Evolutionary conservation across 2,113 vertebrate species (phyloP).

Genomic region (Pterocles orientalis): DNA sequence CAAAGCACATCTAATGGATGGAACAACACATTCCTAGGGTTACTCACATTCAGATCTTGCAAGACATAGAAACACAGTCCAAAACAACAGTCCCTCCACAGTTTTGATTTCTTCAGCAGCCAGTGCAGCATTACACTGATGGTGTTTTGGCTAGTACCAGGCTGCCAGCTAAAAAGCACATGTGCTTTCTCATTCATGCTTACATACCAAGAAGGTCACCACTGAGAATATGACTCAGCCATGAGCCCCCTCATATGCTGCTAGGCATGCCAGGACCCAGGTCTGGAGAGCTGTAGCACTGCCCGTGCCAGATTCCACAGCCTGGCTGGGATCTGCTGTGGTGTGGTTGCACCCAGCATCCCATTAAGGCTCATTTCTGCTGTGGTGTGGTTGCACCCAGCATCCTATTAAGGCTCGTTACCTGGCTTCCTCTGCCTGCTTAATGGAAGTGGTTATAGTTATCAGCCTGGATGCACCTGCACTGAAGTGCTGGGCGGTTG

Average conservation of each 20-base stretch:
- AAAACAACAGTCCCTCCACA: not conserved
- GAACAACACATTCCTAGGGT: not conserved
- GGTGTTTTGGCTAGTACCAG: not conserved
- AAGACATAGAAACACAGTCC: not conserved
- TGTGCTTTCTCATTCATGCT: not conserved
- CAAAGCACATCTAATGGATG: not conserved
- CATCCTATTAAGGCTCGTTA: not conserved
- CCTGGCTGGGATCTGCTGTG: not conserved
- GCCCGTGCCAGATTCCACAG: not conserved
- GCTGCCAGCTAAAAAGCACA: not conserved
- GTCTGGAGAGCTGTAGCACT: not conserved
- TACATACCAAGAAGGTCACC: not conserved
- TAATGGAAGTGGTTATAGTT: not conserved
- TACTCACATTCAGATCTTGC: not conserved
- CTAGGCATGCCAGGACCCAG: not conserved
- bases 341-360: not conserved
- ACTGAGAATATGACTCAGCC: not conserved
- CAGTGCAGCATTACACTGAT: not conserved
- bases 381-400: not conserved
- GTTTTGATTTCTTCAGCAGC: not conserved
- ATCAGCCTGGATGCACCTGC: not conserved
- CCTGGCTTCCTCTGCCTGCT: not conserved
- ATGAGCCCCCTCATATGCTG: rapidly evolving
- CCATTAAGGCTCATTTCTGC: not conserved
- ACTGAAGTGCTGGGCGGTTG: not conserved